phyloP scores from a whole-genome alignment of 2,113 vertebrate species.

The Crotalus helleri region DNA sequence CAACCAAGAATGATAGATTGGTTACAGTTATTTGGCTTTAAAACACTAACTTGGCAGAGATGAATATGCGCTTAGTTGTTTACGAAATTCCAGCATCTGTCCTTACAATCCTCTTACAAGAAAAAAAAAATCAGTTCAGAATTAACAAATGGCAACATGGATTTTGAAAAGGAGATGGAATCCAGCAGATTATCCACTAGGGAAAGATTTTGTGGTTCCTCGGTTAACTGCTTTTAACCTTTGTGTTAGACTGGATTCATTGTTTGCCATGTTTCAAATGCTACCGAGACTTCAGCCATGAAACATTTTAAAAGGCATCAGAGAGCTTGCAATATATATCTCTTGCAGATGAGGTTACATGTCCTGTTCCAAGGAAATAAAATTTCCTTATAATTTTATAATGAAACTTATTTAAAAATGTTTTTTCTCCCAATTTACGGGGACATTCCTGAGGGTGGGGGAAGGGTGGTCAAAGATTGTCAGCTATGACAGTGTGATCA shows the following conservation, averaged over 20 bases:
- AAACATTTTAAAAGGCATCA: conserved; percentile 54
- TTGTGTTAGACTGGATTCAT: conserved; percentile 50
- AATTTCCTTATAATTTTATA: background rate
- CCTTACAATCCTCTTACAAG: conserved; percentile 60
- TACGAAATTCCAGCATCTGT: conserved; percentile 64
- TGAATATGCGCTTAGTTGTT: conserved; percentile 43
- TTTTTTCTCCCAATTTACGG: background rate
- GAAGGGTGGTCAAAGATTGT: background rate
- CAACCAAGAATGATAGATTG: conserved; percentile 53
- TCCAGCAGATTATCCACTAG: conserved; percentile 19
- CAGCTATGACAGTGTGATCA: too few species aligned
- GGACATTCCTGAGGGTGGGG: background rate
- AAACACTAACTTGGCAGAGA: conserved; percentile 41
- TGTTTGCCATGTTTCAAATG: conserved; percentile 56
- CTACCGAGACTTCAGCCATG: conserved; percentile 38
- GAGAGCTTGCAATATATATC: conserved; percentile 25
- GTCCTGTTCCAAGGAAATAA: background rate
- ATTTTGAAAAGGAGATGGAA: conserved; percentile 57
- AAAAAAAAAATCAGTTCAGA: conserved; percentile 36
- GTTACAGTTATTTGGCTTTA: conserved; percentile 58
- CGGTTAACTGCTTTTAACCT: conserved; percentile 46
- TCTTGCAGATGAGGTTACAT: too few species aligned
- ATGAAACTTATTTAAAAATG: background rate
- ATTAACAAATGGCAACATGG: conserved; percentile 49
- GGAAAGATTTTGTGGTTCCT: conserved; percentile 40